Base-by-base conservation (phyloP, 2,113 vertebrate genomes). In the Epinephelus lanceolatus region DNA sequence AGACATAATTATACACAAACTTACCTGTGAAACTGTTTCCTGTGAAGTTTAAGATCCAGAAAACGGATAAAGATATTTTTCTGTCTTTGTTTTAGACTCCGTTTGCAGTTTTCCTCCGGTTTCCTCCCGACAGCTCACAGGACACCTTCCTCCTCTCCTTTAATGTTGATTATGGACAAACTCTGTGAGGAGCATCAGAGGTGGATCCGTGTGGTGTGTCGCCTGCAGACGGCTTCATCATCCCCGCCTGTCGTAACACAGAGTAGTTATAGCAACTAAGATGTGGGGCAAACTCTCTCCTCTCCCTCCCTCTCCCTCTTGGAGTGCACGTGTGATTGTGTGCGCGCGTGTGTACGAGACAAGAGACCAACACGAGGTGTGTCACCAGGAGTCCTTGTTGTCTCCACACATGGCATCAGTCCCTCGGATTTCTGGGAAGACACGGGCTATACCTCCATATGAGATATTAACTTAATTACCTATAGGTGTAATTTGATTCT, bases 401-500 rank as follows among this genome's bases (percentile, higher is more conserved):
- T 55, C 76, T 47, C 17, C 33, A 67, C n/a, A 49, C n/a, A 52
- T 51, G 59, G 53, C 60, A 76, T 80, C 67, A 66, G 37, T 76
- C 57, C 37, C 30, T 65, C 9, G 19, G 9, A 27, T 86, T 88
- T 75, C 78, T 79, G 30, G 84, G 76, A 80, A 74, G 2, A 84
- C 68, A 62, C 18, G 61, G 61, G 47, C 85, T 76, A 33, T 73
- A 51, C 61, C 23, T 80, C 30, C 59, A 63, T 37, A 66, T 21
- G 23, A 85, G 60, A 71, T 70, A 86, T 51, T 81, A 83, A 82
- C 33, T 75, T 45, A 40, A 85, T 89, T 76, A 78, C n/a, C 52
- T 73, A 21, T 15, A 62, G 62, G 56, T 63, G 17, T 86, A 87
- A 91, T 89, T 76, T 33, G n/a, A 89, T 88, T 80, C 12, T 73